These are phyloP conservation scores for Patella depressa DNA, from an alignment of 2,888 invertebrate genomes.

Conservation along the genomic window DNA sequence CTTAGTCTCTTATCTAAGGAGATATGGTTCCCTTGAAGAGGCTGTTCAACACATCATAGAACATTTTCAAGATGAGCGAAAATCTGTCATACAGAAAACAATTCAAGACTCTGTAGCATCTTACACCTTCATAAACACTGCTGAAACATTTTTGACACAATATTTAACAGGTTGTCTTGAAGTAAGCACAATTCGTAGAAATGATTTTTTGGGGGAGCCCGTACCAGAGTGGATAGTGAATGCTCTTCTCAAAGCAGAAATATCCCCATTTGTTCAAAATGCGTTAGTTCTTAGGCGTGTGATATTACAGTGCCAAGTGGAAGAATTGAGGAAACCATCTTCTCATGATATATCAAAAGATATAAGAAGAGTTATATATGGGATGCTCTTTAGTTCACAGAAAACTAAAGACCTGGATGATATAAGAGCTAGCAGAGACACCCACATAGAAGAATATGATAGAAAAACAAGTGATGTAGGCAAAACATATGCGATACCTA, in stretches of 20 bases:
- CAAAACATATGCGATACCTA: not conserved
- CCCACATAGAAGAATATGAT: not conserved
- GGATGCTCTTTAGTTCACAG: constrained; percentile 45
- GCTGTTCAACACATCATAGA: constrained; percentile 77
- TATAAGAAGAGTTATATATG: constrained; percentile 63
- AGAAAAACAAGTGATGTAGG: not conserved
- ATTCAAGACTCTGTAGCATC: constrained; percentile 58
- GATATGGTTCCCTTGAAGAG: constrained; percentile 27
- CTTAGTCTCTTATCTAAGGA: constrained; percentile 81
- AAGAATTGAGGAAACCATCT: constrained; percentile 48
- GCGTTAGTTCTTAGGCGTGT: constrained; percentile 57
- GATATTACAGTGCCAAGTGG: constrained; percentile 64
- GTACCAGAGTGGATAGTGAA: constrained; percentile 79
- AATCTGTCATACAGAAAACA: constrained; percentile 39
- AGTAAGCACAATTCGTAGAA: constrained; percentile 15
- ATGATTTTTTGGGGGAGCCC: constrained; percentile 39
- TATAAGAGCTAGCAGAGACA: not conserved
- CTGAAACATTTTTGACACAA: constrained; percentile 28
- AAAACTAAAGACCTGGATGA: not conserved
- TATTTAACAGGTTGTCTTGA: not conserved
- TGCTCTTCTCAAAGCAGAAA: constrained; percentile 76
- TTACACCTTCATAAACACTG: constrained; percentile 50
- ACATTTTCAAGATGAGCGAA: constrained; percentile 46
- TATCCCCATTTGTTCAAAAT: constrained; percentile 79
- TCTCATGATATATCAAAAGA: constrained; percentile 54